phyloP scores from a whole-genome alignment of 1,140 invertebrate genomes.

The Zaprionus tsacasi region DNA sequence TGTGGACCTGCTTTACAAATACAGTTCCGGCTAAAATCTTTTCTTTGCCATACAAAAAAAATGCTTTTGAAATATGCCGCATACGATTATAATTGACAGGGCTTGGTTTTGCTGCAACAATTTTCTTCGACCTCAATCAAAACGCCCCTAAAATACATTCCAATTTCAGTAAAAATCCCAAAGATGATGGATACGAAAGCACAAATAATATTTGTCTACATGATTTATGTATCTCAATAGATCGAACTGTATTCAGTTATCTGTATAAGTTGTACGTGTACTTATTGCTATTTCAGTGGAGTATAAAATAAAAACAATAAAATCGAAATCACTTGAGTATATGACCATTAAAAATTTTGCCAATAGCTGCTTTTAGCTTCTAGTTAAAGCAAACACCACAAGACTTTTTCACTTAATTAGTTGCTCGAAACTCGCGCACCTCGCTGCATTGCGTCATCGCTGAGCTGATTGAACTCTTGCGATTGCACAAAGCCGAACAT shows the following conservation, averaged over 20 bases:
- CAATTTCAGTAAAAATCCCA: background rate
- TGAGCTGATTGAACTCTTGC: slow-evolving; percentile 53
- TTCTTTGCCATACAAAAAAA: background rate
- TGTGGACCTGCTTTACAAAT: too few species aligned
- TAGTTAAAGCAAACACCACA: slow-evolving; percentile 49
- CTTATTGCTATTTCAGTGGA: background rate
- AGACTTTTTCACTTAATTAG: slow-evolving; percentile 59
- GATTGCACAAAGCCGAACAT: slow-evolving; percentile 41
- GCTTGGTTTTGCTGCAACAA: slow-evolving; percentile 11
- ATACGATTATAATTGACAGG: background rate
- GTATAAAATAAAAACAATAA: slow-evolving; percentile 37
- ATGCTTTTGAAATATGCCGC: background rate
- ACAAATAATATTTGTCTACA: background rate
- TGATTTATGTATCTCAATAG: slow-evolving; percentile 5
- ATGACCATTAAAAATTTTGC: slow-evolving; percentile 45
- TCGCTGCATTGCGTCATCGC: slow-evolving; percentile 50
- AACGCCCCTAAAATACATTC: slow-evolving; percentile 9
- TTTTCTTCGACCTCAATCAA: slow-evolving; percentile 13
- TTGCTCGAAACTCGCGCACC: slow-evolving; percentile 42
- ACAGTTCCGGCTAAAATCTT: background rate
- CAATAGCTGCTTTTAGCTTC: slow-evolving; percentile 25
- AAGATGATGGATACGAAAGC: background rate
- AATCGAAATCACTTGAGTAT: slow-evolving; percentile 35
- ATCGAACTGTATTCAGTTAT: background rate
- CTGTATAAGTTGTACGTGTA: background rate